These are phyloP conservation scores for Thalpophila matura DNA, from an alignment of 2,888 invertebrate species.

Conservation along the genomic window DNA sequence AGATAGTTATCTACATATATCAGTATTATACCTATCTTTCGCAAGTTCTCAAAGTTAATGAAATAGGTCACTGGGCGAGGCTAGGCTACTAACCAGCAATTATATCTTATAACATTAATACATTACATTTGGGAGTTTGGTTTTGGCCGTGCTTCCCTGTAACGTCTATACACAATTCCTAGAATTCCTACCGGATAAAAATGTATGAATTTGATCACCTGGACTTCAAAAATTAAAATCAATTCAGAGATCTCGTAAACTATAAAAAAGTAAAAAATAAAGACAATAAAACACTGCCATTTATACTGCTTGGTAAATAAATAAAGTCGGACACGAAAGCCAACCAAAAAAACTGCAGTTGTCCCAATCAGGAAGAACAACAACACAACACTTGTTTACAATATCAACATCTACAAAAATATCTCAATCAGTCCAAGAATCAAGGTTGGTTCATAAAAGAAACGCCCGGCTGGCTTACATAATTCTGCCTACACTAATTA, in stretches of 20 bases:
- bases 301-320: background rate
- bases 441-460: slow-evolving; percentile 85
- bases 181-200: no score
- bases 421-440: slow-evolving; percentile 83
- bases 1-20: slow-evolving; percentile 46
- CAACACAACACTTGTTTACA: slow-evolving; percentile 70
- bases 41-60: slow-evolving; percentile 51
- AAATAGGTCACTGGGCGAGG: slow-evolving; percentile 54
- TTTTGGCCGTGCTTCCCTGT: no score
- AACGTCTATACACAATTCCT: no score
- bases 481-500: slow-evolving; percentile 85
- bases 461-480: slow-evolving; percentile 77
- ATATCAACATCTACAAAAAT: slow-evolving; percentile 71
- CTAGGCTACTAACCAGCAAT: slow-evolving; percentile 41
- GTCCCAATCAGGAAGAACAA: slow-evolving; percentile 64
- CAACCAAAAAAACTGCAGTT: slow-evolving; percentile 22
- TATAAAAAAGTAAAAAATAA: background rate
- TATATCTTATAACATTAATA: no score
- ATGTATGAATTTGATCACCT: no score
- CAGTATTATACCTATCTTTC: slow-evolving; percentile 48
- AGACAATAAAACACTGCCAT: background rate
- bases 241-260: no score
- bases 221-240: no score
- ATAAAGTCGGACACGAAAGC: slow-evolving; percentile 4
- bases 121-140: no score